Evolutionary conservation across 1,140 invertebrate species (phyloP), one percentile per base, ranked within the genome.

Genomic region (Hypothenemus hampei): DNA sequence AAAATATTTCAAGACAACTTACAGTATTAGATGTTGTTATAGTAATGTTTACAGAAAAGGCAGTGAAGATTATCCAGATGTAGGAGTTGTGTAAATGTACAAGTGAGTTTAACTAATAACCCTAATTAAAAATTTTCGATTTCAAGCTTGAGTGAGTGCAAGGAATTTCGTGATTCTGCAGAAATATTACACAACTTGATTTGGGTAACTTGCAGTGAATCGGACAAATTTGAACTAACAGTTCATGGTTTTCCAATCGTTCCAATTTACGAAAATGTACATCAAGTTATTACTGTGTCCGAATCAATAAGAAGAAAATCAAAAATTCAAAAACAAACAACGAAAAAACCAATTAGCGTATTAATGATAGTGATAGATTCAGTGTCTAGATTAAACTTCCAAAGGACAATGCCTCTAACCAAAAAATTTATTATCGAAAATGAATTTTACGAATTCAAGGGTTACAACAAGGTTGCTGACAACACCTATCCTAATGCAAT

Each of bases 401-500:
- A 81, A n/a, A 77, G 87, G 22, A 82, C 84, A 19, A 83, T 93
- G 83, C 86, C 87, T 5, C 76, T 77, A 61, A 91, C 89, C 0
- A 72, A 78, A 4, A 67, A 75, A 20, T 85, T 82, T 67, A 69
- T 94, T 10, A 74, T 76, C 22, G 73, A 62, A 7, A 61, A 65
- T 22, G 20, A 58, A 13, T 83, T 79, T 67, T 60, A 80, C 5
- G 73, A 75, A 24, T 69, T 84, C 15, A 68, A 73, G 24, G 83
- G 82, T 0, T 85, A 83, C 63, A 82, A 79, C 47, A 85, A 85
- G 69, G 76, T 83, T 58, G 87, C 80, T 3, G 87, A 88, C 60
- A 90, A 91, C 60, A 91, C 87, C 0, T 90, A 86, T 68, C 87
- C 87, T 0, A 92, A 92, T 69, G 66, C 91, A 18, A 85, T 91